phyloP scores from a whole-genome alignment of 1,140 invertebrate genomes.

The Babylonia areolata region DNA sequence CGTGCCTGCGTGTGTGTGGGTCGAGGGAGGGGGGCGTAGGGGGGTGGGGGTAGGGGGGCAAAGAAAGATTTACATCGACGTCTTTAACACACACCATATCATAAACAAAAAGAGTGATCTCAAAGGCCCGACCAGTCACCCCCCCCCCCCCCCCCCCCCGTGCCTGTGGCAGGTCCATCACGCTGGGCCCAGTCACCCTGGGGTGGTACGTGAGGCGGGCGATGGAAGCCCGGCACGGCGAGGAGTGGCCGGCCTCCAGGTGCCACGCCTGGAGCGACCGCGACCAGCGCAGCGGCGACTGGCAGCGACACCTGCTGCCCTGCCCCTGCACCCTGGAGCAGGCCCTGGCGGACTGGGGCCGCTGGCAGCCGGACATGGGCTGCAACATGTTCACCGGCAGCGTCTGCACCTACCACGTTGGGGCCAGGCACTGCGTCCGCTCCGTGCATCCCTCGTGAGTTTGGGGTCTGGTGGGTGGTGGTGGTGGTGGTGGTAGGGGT shows the following conservation, averaged over 20 bases:
- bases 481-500: too few relatives aligned
- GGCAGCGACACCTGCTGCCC: slow-evolving; percentile 78
- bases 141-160: neutral
- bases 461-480: neutral
- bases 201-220: slow-evolving; percentile 64
- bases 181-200: slow-evolving; percentile 52
- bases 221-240: slow-evolving; percentile 51
- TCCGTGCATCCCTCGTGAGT: slow-evolving; percentile 92
- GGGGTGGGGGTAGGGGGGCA: too few relatives aligned
- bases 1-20: too few relatives aligned
- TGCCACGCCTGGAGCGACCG: slow-evolving; percentile 59
- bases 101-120: too few relatives aligned
- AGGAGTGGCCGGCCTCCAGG: slow-evolving; percentile 57
- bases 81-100: too few relatives aligned
- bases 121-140: too few relatives aligned
- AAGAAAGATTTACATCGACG: too few relatives aligned
- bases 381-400: slow-evolving; percentile 87
- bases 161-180: slow-evolving; percentile 34
- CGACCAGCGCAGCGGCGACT: slow-evolving; percentile 55
- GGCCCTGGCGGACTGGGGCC: slow-evolving; percentile 92
- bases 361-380: slow-evolving; percentile 91
- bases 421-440: slow-evolving; percentile 93
- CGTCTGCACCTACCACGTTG: slow-evolving; percentile 91
- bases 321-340: slow-evolving; percentile 96
- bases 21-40: too few relatives aligned